Evolutionary conservation across 2,113 vertebrate species (phyloP).

Genomic region (Oenanthe oenanthe): DNA sequence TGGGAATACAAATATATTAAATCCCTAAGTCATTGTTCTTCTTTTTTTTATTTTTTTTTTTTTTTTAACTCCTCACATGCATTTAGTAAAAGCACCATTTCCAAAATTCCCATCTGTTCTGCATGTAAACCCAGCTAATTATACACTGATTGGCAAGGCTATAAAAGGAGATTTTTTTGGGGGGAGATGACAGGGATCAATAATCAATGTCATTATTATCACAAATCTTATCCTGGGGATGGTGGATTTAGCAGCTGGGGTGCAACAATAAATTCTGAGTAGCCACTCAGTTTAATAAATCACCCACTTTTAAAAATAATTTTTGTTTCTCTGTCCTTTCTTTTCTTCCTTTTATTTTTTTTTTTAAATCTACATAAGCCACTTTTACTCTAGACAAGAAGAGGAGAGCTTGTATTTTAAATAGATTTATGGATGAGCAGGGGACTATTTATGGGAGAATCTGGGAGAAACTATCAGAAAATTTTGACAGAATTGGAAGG

Average conservation of each 20-base stretch:
- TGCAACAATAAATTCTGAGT: neutral
- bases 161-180: slow-evolving; percentile 46
- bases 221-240: neutral
- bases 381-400: neutral
- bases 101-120: slow-evolving; percentile 67
- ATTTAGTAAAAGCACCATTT: slow-evolving; percentile 50
- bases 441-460: neutral
- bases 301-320: neutral
- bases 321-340: neutral
- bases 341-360: neutral
- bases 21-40: slow-evolving; percentile 28
- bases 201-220: neutral
- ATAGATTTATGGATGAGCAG: neutral
- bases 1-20: slow-evolving; percentile 14
- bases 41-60: neutral
- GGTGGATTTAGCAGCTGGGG: neutral
- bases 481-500: neutral
- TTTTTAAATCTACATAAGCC: neutral
- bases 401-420: neutral
- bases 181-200: slow-evolving; percentile 14
- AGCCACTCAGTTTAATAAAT: neutral
- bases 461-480: neutral
- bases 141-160: slow-evolving; percentile 66
- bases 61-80: neutral
- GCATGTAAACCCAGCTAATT: slow-evolving; percentile 64